Percentiles rank a stretch among this genome's conserved stretches.
Conservation (phyloP, 2,888 invertebrate genomes). For the Dicyrtoma fusca region DNA sequence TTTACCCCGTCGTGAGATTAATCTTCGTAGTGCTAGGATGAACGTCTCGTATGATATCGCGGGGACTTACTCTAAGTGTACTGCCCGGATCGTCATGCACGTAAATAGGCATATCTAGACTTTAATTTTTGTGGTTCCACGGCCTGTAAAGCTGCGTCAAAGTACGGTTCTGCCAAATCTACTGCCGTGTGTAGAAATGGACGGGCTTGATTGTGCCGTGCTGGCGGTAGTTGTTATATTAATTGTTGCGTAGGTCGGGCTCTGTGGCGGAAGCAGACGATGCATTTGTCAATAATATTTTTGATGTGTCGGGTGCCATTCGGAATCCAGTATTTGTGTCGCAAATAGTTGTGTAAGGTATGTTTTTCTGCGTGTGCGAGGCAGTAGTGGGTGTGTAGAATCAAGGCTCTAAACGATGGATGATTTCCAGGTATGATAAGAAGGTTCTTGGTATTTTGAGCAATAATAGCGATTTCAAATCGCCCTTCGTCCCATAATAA, state of each 20-base stretch:
- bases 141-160: neutral
- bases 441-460: neutral
- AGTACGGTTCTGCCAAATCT: constrained; percentile 1
- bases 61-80: too few species aligned
- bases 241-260: neutral
- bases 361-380: neutral
- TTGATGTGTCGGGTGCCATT: neutral
- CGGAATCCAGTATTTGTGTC: neutral
- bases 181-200: neutral
- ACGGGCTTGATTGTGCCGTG: neutral
- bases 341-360: neutral
- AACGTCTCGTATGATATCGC: too few species aligned
- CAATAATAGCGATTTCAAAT: neutral
- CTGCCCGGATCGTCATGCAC: neutral
- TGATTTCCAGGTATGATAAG: neutral
- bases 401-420: neutral
- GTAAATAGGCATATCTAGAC: neutral
- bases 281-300: neutral
- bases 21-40: too few species aligned
- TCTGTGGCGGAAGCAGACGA: neutral
- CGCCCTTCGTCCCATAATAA: neutral
- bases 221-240: neutral
- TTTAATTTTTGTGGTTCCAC: neutral
- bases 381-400: neutral
- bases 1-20: too few species aligned